Percentiles rank a stretch among this genome's conserved stretches.
Evolutionary conservation across 1,140 invertebrate species (phyloP).

Genomic region (Cyphomyrmex costatus): DNA sequence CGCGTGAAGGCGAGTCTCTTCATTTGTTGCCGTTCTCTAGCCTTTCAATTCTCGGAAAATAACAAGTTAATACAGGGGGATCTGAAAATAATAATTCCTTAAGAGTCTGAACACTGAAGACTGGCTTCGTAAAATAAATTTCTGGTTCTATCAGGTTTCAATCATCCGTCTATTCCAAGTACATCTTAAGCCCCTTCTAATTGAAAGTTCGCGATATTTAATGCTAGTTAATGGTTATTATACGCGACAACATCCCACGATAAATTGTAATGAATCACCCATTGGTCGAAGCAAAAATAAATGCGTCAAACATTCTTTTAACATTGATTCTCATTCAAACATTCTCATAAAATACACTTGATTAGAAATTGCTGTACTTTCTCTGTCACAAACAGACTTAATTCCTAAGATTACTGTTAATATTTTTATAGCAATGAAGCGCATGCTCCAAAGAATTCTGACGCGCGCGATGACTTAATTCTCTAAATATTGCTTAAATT

Average conservation of each 20-base stretch:
- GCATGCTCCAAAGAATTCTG: neutral
- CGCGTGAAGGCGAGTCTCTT: neutral
- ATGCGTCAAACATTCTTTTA: slow-evolving; percentile 1
- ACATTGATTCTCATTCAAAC: neutral
- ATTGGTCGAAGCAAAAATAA: neutral
- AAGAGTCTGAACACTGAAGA: neutral
- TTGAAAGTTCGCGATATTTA: neutral
- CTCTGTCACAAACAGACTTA: neutral
- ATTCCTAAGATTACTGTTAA: neutral
- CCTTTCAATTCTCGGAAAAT: neutral
- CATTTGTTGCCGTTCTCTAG: neutral
- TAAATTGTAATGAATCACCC: slow-evolving; percentile 20
- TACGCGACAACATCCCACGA: neutral
- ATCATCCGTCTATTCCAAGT: neutral
- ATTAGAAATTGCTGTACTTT: slow-evolving; percentile 6
- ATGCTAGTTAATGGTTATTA: neutral
- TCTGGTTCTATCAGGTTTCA: neutral
- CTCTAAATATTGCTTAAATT: slow-evolving; percentile 46
- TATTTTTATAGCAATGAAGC: neutral
- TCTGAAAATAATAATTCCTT: neutral
- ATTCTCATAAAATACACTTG: neutral
- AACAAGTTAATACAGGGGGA: too few relatives aligned
- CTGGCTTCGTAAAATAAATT: neutral
- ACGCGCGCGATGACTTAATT: neutral
- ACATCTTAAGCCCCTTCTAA: slow-evolving; percentile 8